Evolutionary conservation across 2,113 vertebrate genomes (phyloP), one percentile per base, ranked within the genome.

Genomic region (Tapirus terrestris): DNA sequence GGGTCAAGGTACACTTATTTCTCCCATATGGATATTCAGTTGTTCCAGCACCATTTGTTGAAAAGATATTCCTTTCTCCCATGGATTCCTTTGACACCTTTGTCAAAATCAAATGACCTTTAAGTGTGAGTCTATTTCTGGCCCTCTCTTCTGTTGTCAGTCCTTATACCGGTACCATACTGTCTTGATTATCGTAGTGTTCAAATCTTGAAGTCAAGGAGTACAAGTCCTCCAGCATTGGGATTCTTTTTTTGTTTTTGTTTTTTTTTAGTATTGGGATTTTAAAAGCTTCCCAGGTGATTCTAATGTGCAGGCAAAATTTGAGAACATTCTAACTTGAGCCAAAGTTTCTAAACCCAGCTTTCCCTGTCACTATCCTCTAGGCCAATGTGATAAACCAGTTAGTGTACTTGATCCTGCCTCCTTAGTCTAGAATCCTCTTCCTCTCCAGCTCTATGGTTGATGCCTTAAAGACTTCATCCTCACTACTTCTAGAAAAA

Each of bases 31-130:
- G 53, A 43, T 56, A 68, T 29, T 56, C 77, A 77, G 27, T 73
- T 79, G 21, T 79, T 43, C 23, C n/a, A 65, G 65, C n/a, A 83
- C 27, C 29, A 65, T 91, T 95, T 73, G 31, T 51, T 91, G n/a
- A 83, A 89, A 95, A 81, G 51, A 82, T 10, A 92, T 77, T 43
- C 67, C 21, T 96, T 96, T 94, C 45, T 8, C 80, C 61, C 53
- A 7, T 60, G 60, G 39, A 76, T 86, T 88, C 11, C n/a, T 87
- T 83, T 92, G 76, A 80, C 36, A 67, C 51, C 51, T 91, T 91
- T 91, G 31, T 51, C 51, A 93, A 86, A 97, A 87, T 68, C 79
- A 90, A 95, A 68, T 77, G 36, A 83, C 9, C 21, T 70, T 70
- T 77, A 76, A 88, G 21, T 56, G 27, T 73, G 43, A 68, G 17